Conservation (phyloP, 2,888 invertebrate species). For the Rhingia rostrata region DNA sequence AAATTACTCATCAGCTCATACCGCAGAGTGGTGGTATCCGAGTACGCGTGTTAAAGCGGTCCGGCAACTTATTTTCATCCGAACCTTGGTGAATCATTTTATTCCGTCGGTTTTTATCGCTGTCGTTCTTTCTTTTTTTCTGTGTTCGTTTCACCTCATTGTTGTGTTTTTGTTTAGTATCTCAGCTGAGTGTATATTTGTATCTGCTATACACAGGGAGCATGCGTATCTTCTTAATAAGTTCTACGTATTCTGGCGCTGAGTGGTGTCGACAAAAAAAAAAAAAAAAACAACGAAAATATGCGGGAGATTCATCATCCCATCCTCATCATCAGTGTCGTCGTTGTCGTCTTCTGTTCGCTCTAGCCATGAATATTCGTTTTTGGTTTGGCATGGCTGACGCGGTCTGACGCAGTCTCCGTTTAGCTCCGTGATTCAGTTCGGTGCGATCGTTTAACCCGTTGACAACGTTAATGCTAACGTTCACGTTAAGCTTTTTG, state of each 20-base stretch:
- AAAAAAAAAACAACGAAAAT: too few species aligned
- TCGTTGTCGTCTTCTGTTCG: slow-evolving; percentile 34
- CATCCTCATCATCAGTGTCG: slow-evolving; percentile 40
- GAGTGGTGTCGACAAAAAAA: slow-evolving; percentile 46
- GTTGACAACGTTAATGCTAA: slow-evolving; percentile 68
- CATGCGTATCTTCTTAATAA: slow-evolving; percentile 27
- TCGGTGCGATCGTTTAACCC: slow-evolving; percentile 68
- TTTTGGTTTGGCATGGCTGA: too few species aligned
- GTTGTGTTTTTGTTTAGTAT: slow-evolving; percentile 20
- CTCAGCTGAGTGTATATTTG: slow-evolving; percentile 33
- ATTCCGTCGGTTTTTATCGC: slow-evolving; percentile 52
- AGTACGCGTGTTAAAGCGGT: slow-evolving; percentile 51
- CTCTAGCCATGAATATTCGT: slow-evolving; percentile 46
- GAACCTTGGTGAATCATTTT: slow-evolving; percentile 74
- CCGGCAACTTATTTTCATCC: slow-evolving; percentile 70
- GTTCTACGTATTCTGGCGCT: slow-evolving; percentile 7
- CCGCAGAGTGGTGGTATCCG: not conserved
- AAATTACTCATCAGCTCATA: slow-evolving; percentile 69
- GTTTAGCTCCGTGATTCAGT: slow-evolving; percentile 68
- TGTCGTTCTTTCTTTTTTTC: slow-evolving; percentile 3
- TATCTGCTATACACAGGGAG: slow-evolving; percentile 8
- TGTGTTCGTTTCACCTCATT: slow-evolving; percentile 28
- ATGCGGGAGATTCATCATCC: slow-evolving; percentile 69
- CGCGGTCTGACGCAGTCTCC: slow-evolving; percentile 38
- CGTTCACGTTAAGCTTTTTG: slow-evolving; percentile 35